Evolutionary conservation across 2,888 invertebrate genomes (phyloP), one percentile per base, ranked within the genome.

Genomic region (Protula sp.): DNA sequence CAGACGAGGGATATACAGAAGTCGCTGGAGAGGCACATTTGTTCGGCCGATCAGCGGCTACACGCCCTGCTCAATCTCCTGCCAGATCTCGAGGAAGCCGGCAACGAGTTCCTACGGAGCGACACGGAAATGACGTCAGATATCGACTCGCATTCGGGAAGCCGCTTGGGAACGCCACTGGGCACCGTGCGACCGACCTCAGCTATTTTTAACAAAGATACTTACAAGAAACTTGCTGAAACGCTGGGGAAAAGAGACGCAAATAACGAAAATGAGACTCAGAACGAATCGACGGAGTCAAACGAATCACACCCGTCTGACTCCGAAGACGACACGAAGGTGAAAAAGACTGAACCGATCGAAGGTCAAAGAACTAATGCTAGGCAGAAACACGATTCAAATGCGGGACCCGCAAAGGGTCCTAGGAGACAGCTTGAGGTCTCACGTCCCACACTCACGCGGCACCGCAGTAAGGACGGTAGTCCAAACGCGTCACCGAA

Each of bases 71-170:
- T 61, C 22, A 30, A 28, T 3, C 50, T 61, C 3, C 51, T 61
- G n/a, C 61, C 61, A 1, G 61, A 61, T 50, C 45, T 61, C 2
- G 54, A 57, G n/a, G 57, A 60, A 9, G 19, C 38, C 38, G 19
- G 38, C 38, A 50, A 47, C 19, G 53, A 54, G 4, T 26, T 47
- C 4, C 19, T 26, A 4, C 27, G 59, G 3, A 47, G 47, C 26
- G 59, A 59, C 27, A 59, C 59, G 3, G 59, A 59, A 26, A 3
- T 59, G 30, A 45, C 31, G 4, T 55, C 47, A 3, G 47, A 47
- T n/a, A 30, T 19, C 19, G 38, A 38, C 38, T 38, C 38, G 19
- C 38, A 38, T 19, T 38, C 9, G 9, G 38, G 38, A 9, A 38
- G 38, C 19, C 38, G 38, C 19, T 19, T 38, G 38, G 38, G 38